Evolutionary conservation across 2,797 vertebrate genomes (phyloP).

Genomic region (Rhynchonycteris naso): DNA sequence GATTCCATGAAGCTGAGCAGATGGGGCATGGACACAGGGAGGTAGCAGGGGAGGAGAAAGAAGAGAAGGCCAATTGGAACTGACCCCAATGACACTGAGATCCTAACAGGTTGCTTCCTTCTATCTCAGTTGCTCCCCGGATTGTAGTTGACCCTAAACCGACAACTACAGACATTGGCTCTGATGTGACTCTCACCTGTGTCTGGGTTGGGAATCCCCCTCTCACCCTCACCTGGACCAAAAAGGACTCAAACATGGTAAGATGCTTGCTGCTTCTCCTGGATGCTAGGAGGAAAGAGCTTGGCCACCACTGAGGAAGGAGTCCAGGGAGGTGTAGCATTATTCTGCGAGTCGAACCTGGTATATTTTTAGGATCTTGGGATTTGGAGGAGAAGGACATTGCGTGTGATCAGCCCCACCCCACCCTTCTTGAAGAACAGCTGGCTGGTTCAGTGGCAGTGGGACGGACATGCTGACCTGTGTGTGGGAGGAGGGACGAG

Average conservation of each 20-base stretch:
- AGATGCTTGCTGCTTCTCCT: constrained; percentile 63
- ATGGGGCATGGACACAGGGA: fast-evolving
- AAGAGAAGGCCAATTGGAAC: not conserved
- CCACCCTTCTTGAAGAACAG: not conserved
- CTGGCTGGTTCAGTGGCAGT: not conserved
- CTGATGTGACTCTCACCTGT: constrained; percentile 95
- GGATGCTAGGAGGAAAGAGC: not conserved
- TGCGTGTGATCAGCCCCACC: not conserved
- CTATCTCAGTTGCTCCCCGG: constrained; percentile 91
- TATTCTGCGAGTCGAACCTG: not conserved
- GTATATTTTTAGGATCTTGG: not conserved
- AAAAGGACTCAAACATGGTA: constrained; percentile 98
- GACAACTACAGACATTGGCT: constrained; percentile 92
- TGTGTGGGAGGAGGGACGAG: not conserved
- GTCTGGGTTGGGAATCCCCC: constrained; percentile 97
- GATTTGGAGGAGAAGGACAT: not conserved
- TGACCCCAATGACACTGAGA: not conserved
- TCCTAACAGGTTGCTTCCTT: not conserved
- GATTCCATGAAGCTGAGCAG: not conserved
- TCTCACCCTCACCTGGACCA: constrained; percentile 97
- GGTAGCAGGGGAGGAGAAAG: no score
- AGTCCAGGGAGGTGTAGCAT: fast-evolving
- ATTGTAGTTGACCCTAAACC: constrained; percentile 95
- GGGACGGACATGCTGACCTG: not conserved
- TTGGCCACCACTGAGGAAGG: fast-evolving